phyloP scores from a whole-genome alignment of 2,888 invertebrate species.

The Mesoligia furuncula region DNA sequence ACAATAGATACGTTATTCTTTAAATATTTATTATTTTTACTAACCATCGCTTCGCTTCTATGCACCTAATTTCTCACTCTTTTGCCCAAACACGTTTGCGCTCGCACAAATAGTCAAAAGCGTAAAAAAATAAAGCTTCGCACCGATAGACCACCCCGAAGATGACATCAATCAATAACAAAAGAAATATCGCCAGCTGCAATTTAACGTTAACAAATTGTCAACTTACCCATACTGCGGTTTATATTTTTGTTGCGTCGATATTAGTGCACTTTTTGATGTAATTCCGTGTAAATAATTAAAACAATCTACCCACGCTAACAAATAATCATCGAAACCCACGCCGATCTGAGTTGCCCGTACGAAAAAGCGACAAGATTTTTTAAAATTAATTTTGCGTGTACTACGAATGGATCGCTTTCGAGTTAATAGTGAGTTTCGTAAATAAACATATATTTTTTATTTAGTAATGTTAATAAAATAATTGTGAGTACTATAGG shows the following conservation, averaged over 20 bases:
- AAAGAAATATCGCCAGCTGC: slow-evolving; percentile 66
- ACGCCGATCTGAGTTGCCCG: slow-evolving; percentile 87
- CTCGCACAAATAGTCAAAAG: slow-evolving; percentile 71
- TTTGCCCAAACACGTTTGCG: slow-evolving; percentile 63
- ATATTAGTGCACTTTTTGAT: slow-evolving; percentile 67
- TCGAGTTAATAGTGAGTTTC: slow-evolving; percentile 25
- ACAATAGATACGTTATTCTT: slow-evolving; percentile 18
- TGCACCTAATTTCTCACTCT: slow-evolving; percentile 47
- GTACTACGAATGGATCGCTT: background rate
- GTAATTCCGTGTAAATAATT: slow-evolving; percentile 71
- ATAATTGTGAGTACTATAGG: background rate
- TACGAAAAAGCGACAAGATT: slow-evolving; percentile 34
- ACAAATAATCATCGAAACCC: slow-evolving; percentile 83
- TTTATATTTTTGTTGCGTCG: slow-evolving; percentile 59
- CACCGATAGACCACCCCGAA: slow-evolving; percentile 77
- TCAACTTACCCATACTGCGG: slow-evolving; percentile 79
- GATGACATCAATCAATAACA: slow-evolving; percentile 84
- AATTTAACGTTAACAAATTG: slow-evolving; percentile 50
- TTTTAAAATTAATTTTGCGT: background rate
- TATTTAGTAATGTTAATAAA: background rate
- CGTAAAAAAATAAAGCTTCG: slow-evolving; percentile 73
- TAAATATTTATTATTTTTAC: slow-evolving; percentile 33
- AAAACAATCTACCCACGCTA: slow-evolving; percentile 85
- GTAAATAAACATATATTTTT: background rate
- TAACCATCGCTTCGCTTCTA: slow-evolving; percentile 50